phyloP scores from a whole-genome alignment of 2,797 vertebrate genomes.

The Erithacus rubecula region DNA sequence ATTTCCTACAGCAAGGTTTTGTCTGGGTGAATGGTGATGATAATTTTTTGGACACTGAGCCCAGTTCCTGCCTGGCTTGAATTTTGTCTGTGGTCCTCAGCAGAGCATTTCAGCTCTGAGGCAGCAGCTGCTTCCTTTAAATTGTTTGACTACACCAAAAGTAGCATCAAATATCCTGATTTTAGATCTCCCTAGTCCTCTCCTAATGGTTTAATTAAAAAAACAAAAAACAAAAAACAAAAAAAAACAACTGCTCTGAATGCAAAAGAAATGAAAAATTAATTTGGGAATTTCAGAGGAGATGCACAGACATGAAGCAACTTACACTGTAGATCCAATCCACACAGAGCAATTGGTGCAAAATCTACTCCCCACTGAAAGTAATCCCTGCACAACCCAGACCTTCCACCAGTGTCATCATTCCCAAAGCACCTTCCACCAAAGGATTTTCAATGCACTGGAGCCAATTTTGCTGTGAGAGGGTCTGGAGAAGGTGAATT shows the following conservation, averaged over 20 bases:
- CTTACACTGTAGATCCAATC: background rate
- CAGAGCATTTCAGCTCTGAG: background rate
- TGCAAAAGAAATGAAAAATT: background rate
- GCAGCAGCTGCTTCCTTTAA: background rate
- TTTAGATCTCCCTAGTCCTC: background rate
- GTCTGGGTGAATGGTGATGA: background rate
- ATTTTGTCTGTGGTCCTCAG: background rate
- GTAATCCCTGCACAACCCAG: background rate
- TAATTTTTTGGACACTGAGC: background rate
- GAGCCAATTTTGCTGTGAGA: background rate
- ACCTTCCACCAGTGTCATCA: background rate
- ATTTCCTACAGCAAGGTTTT: background rate
- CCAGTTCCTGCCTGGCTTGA: background rate
- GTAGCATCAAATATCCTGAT: background rate
- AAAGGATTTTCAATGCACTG: background rate
- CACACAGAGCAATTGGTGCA: background rate
- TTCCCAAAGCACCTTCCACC: background rate
- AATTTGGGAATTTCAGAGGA: background rate
- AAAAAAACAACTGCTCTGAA: background rate
- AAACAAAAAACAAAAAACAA: no score
- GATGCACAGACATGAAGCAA: background rate
- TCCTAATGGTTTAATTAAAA: background rate
- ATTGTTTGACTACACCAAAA: background rate
- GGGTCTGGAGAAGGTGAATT: background rate
- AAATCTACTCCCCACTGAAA: background rate